Conservation (phyloP, 2,113 vertebrate genomes). For the Clinocottus analis region DNA sequence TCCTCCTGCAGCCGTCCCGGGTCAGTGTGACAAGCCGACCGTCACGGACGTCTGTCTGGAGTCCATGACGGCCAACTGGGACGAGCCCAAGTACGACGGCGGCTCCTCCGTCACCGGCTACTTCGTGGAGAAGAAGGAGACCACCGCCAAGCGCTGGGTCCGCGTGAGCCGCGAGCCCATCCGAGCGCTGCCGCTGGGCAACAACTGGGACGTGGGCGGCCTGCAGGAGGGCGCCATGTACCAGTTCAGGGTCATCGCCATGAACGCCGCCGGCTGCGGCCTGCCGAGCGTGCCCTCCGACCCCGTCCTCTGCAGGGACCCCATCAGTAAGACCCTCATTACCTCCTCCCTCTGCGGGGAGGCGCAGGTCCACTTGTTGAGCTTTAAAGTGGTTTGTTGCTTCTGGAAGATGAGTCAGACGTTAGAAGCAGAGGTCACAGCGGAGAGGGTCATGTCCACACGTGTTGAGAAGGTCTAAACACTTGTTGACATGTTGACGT, state of each 20-base stretch:
- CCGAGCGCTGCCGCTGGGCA: constrained; percentile 90
- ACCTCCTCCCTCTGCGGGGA: no score
- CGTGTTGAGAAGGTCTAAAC: no score
- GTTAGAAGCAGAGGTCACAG: no score
- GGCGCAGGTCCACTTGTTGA: no score
- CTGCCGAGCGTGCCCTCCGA: constrained; percentile 95
- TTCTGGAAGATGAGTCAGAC: no score
- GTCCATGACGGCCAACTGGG: constrained; percentile 97
- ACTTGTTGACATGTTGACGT: no score
- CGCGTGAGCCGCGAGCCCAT: constrained; percentile 93
- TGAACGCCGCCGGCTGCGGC: constrained; percentile 94
- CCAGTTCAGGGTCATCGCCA: constrained; percentile 93
- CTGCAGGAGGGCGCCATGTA: constrained; percentile 92
- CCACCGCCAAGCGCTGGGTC: constrained; percentile 93
- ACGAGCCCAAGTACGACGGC: constrained; percentile 97
- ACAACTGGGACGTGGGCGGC: constrained; percentile 91
- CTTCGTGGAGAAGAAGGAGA: constrained; percentile 95
- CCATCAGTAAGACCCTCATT: constrained; percentile 86
- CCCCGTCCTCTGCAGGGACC: constrained; percentile 91
- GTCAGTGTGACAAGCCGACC: constrained; percentile 96
- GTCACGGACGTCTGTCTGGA: constrained; percentile 91
- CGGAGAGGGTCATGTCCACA: no score
- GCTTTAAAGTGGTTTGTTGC: no score
- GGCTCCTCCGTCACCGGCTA: constrained; percentile 95
- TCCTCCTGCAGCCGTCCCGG: constrained; percentile 89